phyloP scores from a whole-genome alignment of 2,797 vertebrate genomes.

The Protosalanx chinensis region DNA sequence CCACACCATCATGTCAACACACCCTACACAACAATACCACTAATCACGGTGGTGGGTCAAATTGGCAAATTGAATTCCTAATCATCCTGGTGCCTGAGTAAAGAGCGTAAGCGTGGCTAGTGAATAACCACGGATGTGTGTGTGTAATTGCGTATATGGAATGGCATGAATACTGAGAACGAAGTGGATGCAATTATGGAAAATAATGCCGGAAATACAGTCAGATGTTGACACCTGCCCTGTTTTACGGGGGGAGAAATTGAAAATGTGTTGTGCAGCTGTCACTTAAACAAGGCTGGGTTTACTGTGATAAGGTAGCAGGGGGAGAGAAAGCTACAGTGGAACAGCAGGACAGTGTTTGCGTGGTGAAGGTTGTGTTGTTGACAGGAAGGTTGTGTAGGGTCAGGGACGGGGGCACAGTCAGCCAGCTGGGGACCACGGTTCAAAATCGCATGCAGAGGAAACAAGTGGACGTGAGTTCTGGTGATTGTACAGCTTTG shows the following conservation, averaged over 20 bases:
- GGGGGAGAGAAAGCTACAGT: neutral
- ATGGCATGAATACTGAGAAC: constrained; percentile 8
- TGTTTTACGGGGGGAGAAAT: neutral
- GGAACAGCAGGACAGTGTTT: constrained; percentile 1
- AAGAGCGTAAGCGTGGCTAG: neutral
- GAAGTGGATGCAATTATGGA: neutral
- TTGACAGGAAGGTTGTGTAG: neutral
- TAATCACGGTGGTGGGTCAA: neutral
- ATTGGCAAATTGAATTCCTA: neutral
- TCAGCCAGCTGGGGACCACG: constrained; percentile 1
- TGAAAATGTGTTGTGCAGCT: neutral
- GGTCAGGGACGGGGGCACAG: constrained; percentile 1
- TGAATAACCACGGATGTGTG: neutral
- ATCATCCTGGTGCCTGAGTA: neutral
- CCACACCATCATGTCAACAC: neutral
- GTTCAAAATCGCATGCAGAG: no score
- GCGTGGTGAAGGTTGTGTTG: constrained; percentile 1
- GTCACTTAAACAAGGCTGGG: neutral
- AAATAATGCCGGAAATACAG: neutral
- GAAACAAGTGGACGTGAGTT: neutral
- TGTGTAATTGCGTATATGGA: neutral
- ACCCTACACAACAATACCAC: neutral
- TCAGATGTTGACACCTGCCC: neutral
- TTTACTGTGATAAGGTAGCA: neutral
- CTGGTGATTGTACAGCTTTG: neutral